Evolutionary conservation across 2,888 invertebrate genomes (phyloP), one percentile per base, ranked within the genome.

Genomic region (Euplexia lucipara): DNA sequence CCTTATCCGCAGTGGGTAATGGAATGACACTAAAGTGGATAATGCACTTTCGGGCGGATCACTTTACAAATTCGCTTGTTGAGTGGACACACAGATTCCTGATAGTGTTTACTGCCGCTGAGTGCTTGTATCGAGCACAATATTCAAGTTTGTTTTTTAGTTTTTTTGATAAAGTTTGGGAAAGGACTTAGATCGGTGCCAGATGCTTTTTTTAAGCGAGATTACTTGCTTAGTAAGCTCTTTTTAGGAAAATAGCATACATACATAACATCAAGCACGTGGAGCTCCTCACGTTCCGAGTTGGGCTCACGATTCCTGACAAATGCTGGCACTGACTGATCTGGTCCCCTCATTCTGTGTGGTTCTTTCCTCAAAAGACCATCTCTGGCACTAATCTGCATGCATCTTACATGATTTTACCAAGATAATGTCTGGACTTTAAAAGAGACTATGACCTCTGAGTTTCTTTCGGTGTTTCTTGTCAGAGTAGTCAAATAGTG

Each of bases 11-110:
- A 34, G 32, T n/a, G n/a, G n/a, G n/a, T 74, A 74, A 74, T 73
- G 78, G 78, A 66, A 57, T 73, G 53, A 66, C 56, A 54, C 37
- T 59, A 51, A 75, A 81, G 63, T 59, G 61, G 65, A 62, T 79
- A 69, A 81, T 67, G 74, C 62, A 67, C 52, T 14, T 30, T 16
- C 30, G 14, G 20, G 8, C 10, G 54, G 80, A 70, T 79, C 70
- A 66, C 58, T 79, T 79, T 72, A 82, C 82, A 66, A 62, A 66
- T 54, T 66, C 59, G 64, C 62, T 70, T 65, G 61, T 66, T 48
- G 61, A 79, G 66, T 62, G 63, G 58, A 41, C 70, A 53, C 57
- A 56, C 58, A 59, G 63, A 66, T 61, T 65, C 32, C 61, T 18
- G 63, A 66, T 68, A 70, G 10, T 78, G 69, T 78, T 81, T 62